Conservation (phyloP, 2,888 invertebrate species). For the Listrodromus nycthemerus region DNA sequence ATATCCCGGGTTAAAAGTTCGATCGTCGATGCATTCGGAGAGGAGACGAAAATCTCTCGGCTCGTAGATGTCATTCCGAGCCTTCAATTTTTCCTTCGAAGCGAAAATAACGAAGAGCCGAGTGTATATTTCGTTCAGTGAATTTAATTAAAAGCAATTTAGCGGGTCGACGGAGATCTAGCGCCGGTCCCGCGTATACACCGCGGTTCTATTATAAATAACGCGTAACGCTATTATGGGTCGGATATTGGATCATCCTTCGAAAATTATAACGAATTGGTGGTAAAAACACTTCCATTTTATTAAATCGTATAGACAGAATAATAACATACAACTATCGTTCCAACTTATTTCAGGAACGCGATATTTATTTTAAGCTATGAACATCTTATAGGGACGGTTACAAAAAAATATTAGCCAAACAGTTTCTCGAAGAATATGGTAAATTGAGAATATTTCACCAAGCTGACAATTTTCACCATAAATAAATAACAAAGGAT, state of each 20-base stretch:
- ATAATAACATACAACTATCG: neutral
- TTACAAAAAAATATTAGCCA: too few species aligned
- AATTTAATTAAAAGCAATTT: slow-evolving; percentile 55
- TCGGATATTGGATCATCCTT: slow-evolving; percentile 6
- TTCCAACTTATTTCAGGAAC: neutral
- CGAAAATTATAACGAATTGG: slow-evolving; percentile 10
- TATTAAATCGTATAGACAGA: neutral
- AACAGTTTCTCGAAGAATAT: too few species aligned
- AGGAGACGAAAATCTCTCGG: slow-evolving; percentile 13
- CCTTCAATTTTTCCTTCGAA: neutral
- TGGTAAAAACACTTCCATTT: neutral
- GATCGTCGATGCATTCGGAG: slow-evolving; percentile 29
- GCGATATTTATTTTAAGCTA: neutral
- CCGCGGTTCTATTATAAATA: neutral
- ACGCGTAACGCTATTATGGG: slow-evolving; percentile 6
- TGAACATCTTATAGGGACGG: neutral
- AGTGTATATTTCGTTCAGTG: slow-evolving; percentile 24
- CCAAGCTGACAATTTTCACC: too few species aligned
- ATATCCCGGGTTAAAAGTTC: slow-evolving; percentile 28
- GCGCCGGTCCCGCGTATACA: neutral
- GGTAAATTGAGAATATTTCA: too few species aligned
- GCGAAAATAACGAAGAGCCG: neutral
- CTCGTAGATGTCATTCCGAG: neutral
- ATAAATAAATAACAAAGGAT: too few species aligned
- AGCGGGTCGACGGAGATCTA: slow-evolving; percentile 37